Base-by-base conservation (phyloP, 2,888 invertebrate species). In the Flabesymbios commensalis region DNA sequence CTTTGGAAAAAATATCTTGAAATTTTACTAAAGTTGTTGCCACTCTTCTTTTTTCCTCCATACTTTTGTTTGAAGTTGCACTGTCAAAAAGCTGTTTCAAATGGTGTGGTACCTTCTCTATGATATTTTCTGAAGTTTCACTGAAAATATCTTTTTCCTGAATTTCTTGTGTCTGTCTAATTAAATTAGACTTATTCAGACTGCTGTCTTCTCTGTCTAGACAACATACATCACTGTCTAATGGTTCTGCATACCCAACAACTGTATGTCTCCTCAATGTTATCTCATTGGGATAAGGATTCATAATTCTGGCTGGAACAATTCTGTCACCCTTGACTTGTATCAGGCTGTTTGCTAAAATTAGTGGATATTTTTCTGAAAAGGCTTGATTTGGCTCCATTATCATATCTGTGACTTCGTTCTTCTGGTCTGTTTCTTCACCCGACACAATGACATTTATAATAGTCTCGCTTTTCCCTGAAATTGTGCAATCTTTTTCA, bases 381-480 rank as follows among this genome's bases (percentile, higher is more conserved):
- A n/a, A n/a, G n/a, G n/a, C n/a, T n/a, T n/a, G n/a, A n/a, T n/a
- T n/a, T n/a, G n/a, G n/a, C n/a, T n/a, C n/a, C n/a, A n/a, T n/a
- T n/a, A n/a, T n/a, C n/a, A n/a, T n/a, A n/a, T n/a, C n/a, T n/a
- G n/a, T n/a, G n/a, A n/a, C n/a, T n/a, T n/a, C n/a, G n/a, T n/a
- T n/a, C n/a, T n/a, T n/a, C n/a, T n/a, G n/a, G n/a, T 36, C 17
- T 10, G 10, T 36, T 36, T 17, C 17, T 10, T 10, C 10, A 14
- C 39, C 7, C 24, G 24, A 26, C 3, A 49, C 5, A 29, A n/a
- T 7, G 24, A n/a, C 7, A 49, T 49, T n/a, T 14, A 36, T 36
- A 17, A 49, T 49, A n/a, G 5, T 28, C 17, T 49, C 49, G 17
- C 49, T 49, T 3, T n/a, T n/a, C 49, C 49, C 49, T 5, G 49